Base-by-base conservation (phyloP, 2,113 vertebrate species). In the Tetraodon nigroviridis region DNA sequence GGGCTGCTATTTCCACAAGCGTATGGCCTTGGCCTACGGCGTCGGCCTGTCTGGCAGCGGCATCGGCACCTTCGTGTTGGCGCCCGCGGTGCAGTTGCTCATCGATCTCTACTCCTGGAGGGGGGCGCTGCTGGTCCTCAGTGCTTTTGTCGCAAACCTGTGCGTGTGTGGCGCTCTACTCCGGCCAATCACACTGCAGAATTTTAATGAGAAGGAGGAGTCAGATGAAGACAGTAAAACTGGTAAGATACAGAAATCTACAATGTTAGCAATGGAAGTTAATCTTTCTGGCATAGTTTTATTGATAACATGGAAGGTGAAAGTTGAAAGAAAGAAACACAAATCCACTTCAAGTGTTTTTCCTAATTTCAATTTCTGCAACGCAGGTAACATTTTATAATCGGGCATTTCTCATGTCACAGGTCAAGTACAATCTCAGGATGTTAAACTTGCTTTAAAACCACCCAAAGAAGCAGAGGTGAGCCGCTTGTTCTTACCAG, bases 11-110 rank as follows among this genome's bases (percentile, higher is more conserved):
- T 98, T 98, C 92, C 88, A 64, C 55, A 90, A 80, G 71, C 90
- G 92, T 71, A 95, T 92, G 80, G 93, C 95, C 0, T 48, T 98
- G 73, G 96, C 95, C 0, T 98, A 95, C 3, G 96, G 96, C 27
- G 87, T 98, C 2, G 95, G 94, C 73, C 92, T 98, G 94, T 98
- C 96, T 0, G 96, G 96, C 71, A 95, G 94, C 1, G 96, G 95
- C 55, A 97, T 98, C 0, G 96, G 96, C 21, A 98, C 94, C 24
- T 96, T 98, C 46, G 73, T 98, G 59, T 81, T 98, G 81, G 95
- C 96, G 6, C 95, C 96, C 0, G 90, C 90, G 29, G 92, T 96
- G 50, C 94, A 97, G 86, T 80, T 94, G 67, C 90, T 98, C n/a
- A 98, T 98, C 0, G 93, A 97, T 69, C 83, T 90, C 55, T 98